A percentile compares a stretch with the other conserved stretches of the same genome.
phyloP scores from a whole-genome alignment of 2,797 vertebrate genomes.

The Lycodopsis pacificus region DNA sequence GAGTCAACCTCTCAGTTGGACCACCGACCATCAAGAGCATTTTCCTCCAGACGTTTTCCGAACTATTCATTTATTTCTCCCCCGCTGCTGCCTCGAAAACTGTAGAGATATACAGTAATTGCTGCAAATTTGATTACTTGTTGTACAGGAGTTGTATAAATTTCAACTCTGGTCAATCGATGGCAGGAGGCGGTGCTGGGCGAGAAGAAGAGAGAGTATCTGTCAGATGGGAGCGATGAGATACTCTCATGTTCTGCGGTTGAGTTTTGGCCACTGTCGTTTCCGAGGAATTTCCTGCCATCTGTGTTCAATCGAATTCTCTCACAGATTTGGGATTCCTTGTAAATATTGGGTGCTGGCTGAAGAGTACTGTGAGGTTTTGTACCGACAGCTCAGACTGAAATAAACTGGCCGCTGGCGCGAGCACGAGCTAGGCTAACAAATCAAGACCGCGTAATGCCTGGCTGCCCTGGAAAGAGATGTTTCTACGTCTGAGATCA shows the following conservation, averaged over 20 bases:
- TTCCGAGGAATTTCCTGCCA: conserved; percentile 98
- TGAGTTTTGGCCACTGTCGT: conserved; percentile 96
- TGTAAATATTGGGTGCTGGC: conserved; percentile 95
- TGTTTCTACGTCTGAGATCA: neutral
- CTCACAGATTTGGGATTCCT: conserved; percentile 93
- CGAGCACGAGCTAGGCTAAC: conserved; percentile 27
- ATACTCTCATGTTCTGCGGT: conserved; percentile 95
- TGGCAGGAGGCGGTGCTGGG: conserved; percentile 80
- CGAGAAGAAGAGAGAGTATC: conserved; percentile 85
- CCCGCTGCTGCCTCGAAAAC: conserved; percentile 69
- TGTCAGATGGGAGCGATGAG: conserved; percentile 86
- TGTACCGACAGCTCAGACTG: conserved; percentile 79
- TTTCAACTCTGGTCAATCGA: conserved; percentile 87
- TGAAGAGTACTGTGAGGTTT: conserved; percentile 86
- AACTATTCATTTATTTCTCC: conserved; percentile 81
- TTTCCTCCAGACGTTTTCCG: conserved; percentile 56
- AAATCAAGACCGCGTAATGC: conserved; percentile 1
- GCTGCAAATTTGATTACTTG: conserved; percentile 91
- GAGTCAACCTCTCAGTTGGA: conserved; percentile 72
- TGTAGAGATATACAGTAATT: conserved; percentile 85
- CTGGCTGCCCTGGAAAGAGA: conserved; percentile 3
- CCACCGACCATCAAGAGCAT: conserved; percentile 71
- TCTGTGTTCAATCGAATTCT: conserved; percentile 96
- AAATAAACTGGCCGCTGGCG: conserved; percentile 77
- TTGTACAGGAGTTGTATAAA: conserved; percentile 92